Percentiles rank a stretch among this genome's conserved stretches.
phyloP scores from a whole-genome alignment of 1,140 invertebrate genomes.

The Berghia stephanieae region DNA sequence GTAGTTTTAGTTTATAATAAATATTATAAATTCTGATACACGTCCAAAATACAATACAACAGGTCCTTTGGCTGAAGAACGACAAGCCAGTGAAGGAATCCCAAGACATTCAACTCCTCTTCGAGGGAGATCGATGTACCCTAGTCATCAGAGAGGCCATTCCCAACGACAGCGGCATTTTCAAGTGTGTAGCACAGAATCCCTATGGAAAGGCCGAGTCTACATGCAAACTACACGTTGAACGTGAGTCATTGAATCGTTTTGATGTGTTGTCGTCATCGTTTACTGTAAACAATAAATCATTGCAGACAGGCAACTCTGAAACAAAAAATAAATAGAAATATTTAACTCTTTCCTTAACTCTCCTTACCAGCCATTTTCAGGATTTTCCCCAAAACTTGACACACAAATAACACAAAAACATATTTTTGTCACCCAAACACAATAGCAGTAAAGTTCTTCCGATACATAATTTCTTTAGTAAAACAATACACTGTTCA shows the following conservation, averaged over 20 bases:
- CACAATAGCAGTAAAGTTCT: too few relatives aligned
- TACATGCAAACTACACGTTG: conserved; percentile 63
- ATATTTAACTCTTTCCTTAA: background rate
- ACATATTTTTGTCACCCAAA: too few relatives aligned
- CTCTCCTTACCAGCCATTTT: too few relatives aligned
- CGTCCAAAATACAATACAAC: too few relatives aligned
- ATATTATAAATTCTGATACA: too few relatives aligned
- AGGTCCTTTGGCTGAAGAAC: conserved; percentile 66
- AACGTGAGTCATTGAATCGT: conserved; percentile 57
- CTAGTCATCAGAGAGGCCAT: conserved; percentile 67
- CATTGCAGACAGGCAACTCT: background rate
- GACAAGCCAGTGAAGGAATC: conserved; percentile 65
- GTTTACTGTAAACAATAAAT: background rate
- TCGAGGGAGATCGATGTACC: conserved; percentile 65
- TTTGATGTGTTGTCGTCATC: background rate
- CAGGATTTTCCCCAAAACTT: too few relatives aligned
- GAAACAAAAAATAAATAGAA: background rate
- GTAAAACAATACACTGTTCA: too few relatives aligned
- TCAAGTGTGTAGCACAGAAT: conserved; percentile 67
- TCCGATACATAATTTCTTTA: too few relatives aligned
- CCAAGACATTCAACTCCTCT: conserved; percentile 62
- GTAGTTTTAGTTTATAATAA: too few relatives aligned
- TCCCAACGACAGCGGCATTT: conserved; percentile 66
- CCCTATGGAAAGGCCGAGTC: conserved; percentile 65
- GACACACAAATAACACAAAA: too few relatives aligned